Base-by-base conservation (phyloP, 2,797 vertebrate species). In the Poecilia velifera region DNA sequence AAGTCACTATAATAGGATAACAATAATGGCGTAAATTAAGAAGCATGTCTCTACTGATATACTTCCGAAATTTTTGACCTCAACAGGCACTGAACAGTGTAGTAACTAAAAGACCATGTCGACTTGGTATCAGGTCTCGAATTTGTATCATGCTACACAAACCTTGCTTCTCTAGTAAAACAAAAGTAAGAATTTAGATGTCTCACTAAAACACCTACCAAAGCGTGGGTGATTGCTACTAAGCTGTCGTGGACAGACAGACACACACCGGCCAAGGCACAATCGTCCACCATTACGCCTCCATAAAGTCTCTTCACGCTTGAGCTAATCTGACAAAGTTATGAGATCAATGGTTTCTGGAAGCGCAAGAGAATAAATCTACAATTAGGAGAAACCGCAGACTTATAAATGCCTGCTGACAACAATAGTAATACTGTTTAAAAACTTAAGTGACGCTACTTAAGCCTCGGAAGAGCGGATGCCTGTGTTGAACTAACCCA, bases 241-340 rank as follows among this genome's bases (percentile, higher is more conserved):
- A 81, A 79, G 75, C 72, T 74, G 87, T 88, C 77, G 87, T 79
- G 85, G 88, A 91, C 85, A 59, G 74, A 74, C 79, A 87, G 62
- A 91, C 85, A 86, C 77, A 88, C 78, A 88, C 85, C 79, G 84
- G 84, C 82, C 84, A 80, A 90, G 89, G 82, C 90, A 84, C 80
- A 82, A 83, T 74, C 85, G 89, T 92, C 92, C 89, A 93, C 91
- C 93, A 93, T 94, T 94, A 94, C 93, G 88, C 88, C 89, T 92
- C 91, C 87, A 90, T 92, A 89, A 92, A 91, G 92, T 92, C 86
- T 92, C 92, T 94, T 92, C 94, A 94, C 87, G 93, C 90, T 89
- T 91, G 91, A 94, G 92, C 93, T 92, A 91, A 93, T 93, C 92
- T 92, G 92, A 92, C 93, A 92, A 95, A 94, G 88, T 94, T 94